Evolutionary conservation across 2,113 vertebrate species (phyloP).

Genomic region (Butastur rufipennis): DNA sequence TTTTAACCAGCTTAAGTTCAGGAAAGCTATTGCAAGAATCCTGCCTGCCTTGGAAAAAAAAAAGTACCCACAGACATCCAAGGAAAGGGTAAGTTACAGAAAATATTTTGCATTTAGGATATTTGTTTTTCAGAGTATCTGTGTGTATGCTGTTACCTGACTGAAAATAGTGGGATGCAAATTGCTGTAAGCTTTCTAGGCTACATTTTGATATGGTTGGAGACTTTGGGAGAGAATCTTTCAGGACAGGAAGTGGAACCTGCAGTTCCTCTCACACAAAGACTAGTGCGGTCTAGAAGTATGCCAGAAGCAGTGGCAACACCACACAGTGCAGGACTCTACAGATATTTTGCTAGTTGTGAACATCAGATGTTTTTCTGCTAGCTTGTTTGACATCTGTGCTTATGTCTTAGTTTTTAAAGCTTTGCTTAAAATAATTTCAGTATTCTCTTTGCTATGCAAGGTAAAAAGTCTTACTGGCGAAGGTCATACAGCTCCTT

Average conservation of each 20-base stretch:
- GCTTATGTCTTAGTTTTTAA: background rate
- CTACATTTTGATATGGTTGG: background rate
- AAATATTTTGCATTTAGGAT: background rate
- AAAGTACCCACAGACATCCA: background rate
- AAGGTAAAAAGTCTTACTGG: slow-evolving; percentile 75
- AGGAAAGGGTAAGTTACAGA: background rate
- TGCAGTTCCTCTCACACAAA: background rate
- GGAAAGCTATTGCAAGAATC: background rate
- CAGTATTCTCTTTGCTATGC: background rate
- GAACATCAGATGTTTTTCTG: background rate
- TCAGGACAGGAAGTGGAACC: background rate
- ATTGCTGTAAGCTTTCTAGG: background rate
- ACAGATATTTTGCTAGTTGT: background rate
- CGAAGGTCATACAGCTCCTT: slow-evolving; percentile 90
- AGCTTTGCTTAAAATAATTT: background rate
- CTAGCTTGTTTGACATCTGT: background rate
- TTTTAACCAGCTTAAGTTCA: background rate
- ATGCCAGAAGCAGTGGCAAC: background rate
- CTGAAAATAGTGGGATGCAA: background rate
- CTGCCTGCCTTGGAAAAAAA: background rate
- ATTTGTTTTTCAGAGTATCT: background rate
- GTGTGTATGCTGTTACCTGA: background rate
- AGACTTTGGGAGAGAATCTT: background rate
- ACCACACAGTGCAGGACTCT: background rate
- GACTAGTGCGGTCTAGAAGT: background rate